Conservation (phyloP, 2,797 vertebrate genomes). For the Clarias fuscus region DNA sequence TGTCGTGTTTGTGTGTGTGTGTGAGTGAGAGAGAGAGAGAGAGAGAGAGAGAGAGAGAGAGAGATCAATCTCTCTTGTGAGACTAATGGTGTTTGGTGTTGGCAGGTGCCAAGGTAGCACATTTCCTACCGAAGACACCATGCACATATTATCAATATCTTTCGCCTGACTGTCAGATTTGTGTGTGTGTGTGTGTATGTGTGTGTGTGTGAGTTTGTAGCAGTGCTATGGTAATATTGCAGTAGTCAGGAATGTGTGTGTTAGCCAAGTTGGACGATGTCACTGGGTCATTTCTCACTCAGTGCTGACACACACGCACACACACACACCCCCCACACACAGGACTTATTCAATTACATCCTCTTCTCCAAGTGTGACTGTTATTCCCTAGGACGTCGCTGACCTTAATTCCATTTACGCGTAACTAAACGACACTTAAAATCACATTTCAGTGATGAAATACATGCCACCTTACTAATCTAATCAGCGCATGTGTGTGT, state of each 20-base stretch:
- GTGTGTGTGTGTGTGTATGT: slow-evolving; percentile 16
- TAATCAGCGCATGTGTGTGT: slow-evolving; percentile 33
- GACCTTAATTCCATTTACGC: slow-evolving; percentile 55
- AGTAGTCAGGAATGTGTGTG: slow-evolving; percentile 57
- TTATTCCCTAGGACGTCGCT: slow-evolving; percentile 49
- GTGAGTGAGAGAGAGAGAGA: slow-evolving; percentile 48
- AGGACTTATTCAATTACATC: slow-evolving; percentile 51
- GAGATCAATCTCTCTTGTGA: slow-evolving; percentile 53
- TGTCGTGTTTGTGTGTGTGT: slow-evolving; percentile 51
- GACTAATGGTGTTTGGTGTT: slow-evolving; percentile 56
- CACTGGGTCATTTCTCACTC: slow-evolving; percentile 49
- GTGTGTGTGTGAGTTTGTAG: slow-evolving; percentile 64
- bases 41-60: not conserved
- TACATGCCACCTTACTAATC: slow-evolving; percentile 50
- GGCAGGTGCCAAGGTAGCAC: slow-evolving; percentile 55
- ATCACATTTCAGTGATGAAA: slow-evolving; percentile 50
- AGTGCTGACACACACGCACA: slow-evolving; percentile 9
- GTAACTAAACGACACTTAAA: slow-evolving; percentile 55
- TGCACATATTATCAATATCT: slow-evolving; percentile 57
- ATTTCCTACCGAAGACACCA: slow-evolving; percentile 53
- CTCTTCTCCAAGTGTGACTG: slow-evolving; percentile 44
- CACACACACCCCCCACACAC: slow-evolving; percentile 6
- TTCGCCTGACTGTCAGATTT: slow-evolving; percentile 48
- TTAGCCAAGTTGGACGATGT: slow-evolving; percentile 47
- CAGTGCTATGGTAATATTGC: slow-evolving; percentile 47